Evolutionary conservation across 2,888 invertebrate species (phyloP).

Genomic region (Rhogogaster chlorosoma): DNA sequence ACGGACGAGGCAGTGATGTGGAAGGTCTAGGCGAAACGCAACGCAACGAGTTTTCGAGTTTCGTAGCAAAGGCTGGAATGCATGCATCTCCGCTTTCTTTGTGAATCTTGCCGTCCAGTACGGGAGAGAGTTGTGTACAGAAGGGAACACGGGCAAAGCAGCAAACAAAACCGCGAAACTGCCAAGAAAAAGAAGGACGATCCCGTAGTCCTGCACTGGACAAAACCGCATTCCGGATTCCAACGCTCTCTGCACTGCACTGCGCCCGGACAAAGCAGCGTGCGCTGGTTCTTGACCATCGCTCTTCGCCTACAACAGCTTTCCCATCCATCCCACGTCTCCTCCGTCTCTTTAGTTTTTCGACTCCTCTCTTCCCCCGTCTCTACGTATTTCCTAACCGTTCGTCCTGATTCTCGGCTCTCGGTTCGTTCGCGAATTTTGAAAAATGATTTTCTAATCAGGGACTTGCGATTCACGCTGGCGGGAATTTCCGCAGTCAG

Average conservation of each 20-base stretch:
- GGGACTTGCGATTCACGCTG: not conserved
- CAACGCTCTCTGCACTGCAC: constrained; percentile 38
- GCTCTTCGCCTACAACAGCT: constrained; percentile 38
- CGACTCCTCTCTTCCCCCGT: constrained; percentile 10
- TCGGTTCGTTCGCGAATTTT: not conserved
- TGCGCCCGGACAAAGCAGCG: constrained; percentile 38
- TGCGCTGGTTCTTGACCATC: not conserved
- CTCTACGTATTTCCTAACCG: not conserved
- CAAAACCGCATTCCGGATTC: constrained; percentile 69
- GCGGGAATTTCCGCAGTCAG: not conserved
- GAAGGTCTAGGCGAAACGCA: not conserved
- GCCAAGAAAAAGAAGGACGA: constrained; percentile 56
- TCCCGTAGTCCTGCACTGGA: constrained; percentile 54
- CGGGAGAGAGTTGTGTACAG: constrained; percentile 38
- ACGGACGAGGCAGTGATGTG: constrained; percentile 12
- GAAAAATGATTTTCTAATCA: not conserved
- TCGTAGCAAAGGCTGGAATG: constrained; percentile 64
- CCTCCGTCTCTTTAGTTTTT: constrained; percentile 31
- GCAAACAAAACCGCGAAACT: constrained; percentile 55
- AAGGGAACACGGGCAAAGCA: constrained; percentile 54
- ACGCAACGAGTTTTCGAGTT: not conserved
- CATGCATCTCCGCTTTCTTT: constrained; percentile 66
- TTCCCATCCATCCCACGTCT: constrained; percentile 20
- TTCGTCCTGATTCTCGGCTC: not conserved
- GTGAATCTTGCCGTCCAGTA: constrained; percentile 44